Evolutionary conservation across 1,140 invertebrate species (phyloP), one percentile per base, ranked within the genome.

Genomic region (Antheraea pernyi): DNA sequence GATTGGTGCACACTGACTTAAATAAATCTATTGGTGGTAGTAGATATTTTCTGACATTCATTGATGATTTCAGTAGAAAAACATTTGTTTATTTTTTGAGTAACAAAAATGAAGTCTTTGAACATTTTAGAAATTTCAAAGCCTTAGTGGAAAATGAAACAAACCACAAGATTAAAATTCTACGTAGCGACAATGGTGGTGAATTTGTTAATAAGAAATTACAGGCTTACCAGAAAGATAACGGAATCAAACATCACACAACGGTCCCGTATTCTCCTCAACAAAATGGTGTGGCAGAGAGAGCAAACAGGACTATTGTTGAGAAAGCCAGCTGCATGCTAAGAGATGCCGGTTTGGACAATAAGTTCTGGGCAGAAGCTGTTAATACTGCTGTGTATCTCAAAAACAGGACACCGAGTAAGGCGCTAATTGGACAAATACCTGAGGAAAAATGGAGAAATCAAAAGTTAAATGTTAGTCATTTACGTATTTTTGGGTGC

Each of bases 131-230:
- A 61, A 18, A 67, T 22, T 85, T 74, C 63, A 80, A 80, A 64
- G 18, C 5, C 0, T 11, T 70, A n/a, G 75, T 77, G 8, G 77
- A 89, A 75, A 88, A 79, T 60, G 72, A 86, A 73, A 75, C 70
- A 37, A 58, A 66, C 3, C 6, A 73, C 3, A 80, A 78, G 53
- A 75, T 91, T 18, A 88, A 89, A 75, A 68, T 65, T 10, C 16
- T 91, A 36, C 62, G 79, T 64, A 81, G 73, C 18, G 87, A 91
- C 61, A 91, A 92, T 76, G 92, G 90, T 46, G 75, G 19, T 36
- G 90, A 93, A 78, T 93, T 77, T 70, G 30, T 75, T 7, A 85
- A 82, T 71, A 62, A 60, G 6, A 8, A 46, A 16, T 70, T 76
- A 30, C 22, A 30, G 22, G 22, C 22, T 30, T 30, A 30, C 22